Percentiles rank a stretch among this genome's conserved stretches.
Conservation (phyloP, 2,888 invertebrate species). For the Diaphora mendica region DNA sequence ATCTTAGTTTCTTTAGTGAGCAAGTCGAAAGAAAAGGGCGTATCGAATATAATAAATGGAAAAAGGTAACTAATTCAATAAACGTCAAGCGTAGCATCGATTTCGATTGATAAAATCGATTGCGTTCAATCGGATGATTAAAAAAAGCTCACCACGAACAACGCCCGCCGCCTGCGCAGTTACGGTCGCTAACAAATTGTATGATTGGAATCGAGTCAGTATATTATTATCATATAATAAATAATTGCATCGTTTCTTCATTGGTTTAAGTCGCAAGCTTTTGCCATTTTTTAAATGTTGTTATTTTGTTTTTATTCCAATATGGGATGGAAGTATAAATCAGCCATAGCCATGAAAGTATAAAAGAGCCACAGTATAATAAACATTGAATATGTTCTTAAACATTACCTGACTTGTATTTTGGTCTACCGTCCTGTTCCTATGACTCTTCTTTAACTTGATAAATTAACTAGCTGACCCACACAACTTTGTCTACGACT, state of each 20-base stretch:
- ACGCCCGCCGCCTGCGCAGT: constrained; percentile 26
- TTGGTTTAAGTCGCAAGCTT: not conserved
- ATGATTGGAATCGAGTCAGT: constrained; percentile 46
- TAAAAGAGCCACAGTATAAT: too few relatives aligned
- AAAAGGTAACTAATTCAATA: constrained; percentile 42
- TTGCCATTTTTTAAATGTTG: not conserved
- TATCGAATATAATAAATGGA: constrained; percentile 16
- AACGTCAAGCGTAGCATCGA: constrained; percentile 46
- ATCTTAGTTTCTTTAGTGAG: not conserved
- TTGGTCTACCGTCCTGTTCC: too few relatives aligned
- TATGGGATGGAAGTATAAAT: not conserved
- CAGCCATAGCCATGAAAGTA: not conserved
- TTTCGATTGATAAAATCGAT: constrained; percentile 45
- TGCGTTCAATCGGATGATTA: constrained; percentile 48
- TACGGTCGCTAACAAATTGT: constrained; percentile 49
- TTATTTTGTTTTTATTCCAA: not conserved
- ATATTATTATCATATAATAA: not conserved
- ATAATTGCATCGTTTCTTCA: not conserved
- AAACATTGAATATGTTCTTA: too few relatives aligned
- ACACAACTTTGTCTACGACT: too few relatives aligned
- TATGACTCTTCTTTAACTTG: too few relatives aligned
- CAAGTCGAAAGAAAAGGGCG: not conserved
- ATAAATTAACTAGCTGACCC: too few relatives aligned
- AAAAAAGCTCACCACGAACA: constrained; percentile 40
- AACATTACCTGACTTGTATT: too few relatives aligned